Percentiles rank a stretch among this genome's conserved stretches.
Evolutionary conservation across 2,888 invertebrate species (phyloP).

Genomic region (Isoperla grammatica): DNA sequence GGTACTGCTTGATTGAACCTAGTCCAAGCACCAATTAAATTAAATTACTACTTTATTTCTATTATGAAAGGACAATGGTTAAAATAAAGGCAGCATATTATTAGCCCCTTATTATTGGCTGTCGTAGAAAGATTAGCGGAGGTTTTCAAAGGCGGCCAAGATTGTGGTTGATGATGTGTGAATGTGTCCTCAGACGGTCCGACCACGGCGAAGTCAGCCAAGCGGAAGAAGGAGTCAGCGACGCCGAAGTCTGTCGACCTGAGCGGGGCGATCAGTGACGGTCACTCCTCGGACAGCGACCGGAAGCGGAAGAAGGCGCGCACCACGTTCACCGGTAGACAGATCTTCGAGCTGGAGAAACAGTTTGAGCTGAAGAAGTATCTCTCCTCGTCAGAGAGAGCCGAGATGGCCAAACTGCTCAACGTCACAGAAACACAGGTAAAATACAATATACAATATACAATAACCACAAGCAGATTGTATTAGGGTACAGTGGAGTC

Average conservation of each 20-base stretch:
- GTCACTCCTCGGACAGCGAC: slow-evolving; percentile 37
- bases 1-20: no score
- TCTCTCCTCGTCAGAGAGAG: slow-evolving; percentile 86
- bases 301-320: slow-evolving; percentile 79
- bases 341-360: slow-evolving; percentile 94
- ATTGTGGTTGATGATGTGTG: no score
- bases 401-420: slow-evolving; percentile 89
- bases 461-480: not conserved
- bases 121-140: no score
- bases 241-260: slow-evolving; percentile 33
- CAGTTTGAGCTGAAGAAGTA: slow-evolving; percentile 96
- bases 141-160: no score
- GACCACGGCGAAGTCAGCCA: slow-evolving; percentile 37
- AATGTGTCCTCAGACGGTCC: no score
- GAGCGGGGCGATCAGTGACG: slow-evolving; percentile 26
- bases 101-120: no score
- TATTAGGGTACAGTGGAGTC: not conserved
- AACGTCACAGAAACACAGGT: slow-evolving; percentile 97
- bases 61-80: no score
- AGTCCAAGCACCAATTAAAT: no score
- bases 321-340: slow-evolving; percentile 91
- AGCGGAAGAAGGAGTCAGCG: slow-evolving; percentile 51
- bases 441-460: no score
- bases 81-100: no score
- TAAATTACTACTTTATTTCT: no score